Percentiles rank a stretch among this genome's conserved stretches.
Evolutionary conservation across 2,888 invertebrate species (phyloP).

Genomic region (Drosophila setosimentum): DNA sequence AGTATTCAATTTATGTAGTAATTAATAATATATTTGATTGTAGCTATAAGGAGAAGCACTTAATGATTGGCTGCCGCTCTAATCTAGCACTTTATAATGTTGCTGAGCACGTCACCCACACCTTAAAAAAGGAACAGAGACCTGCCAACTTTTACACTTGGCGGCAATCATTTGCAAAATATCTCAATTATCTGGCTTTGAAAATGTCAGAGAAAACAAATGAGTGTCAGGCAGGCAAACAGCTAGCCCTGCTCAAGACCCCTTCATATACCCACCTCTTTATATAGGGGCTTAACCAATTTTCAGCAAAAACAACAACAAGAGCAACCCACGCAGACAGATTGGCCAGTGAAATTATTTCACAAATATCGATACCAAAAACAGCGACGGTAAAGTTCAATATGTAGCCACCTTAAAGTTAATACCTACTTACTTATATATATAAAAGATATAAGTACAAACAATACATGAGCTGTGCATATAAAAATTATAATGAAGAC

Average conservation of each 20-base stretch:
- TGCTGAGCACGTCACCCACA: not conserved
- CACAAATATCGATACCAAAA: conserved; percentile 43
- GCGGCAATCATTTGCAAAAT: conserved; percentile 60
- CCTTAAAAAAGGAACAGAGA: not conserved
- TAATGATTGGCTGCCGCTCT: not conserved
- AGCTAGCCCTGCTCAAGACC: conserved; percentile 39
- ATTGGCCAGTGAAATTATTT: conserved; percentile 72
- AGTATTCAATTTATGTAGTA: conserved; percentile 37
- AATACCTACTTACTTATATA: conserved; percentile 28
- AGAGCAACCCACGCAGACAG: conserved; percentile 54
- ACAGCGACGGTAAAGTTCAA: conserved; percentile 16
- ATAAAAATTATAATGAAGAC: conserved; percentile 79
- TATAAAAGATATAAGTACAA: conserved; percentile 15
- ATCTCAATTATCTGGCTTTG: conserved; percentile 62
- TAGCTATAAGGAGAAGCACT: conserved; percentile 7
- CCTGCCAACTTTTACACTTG: conserved; percentile 52
- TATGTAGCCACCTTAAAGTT: conserved; percentile 15
- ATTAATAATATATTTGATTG: conserved; percentile 27
- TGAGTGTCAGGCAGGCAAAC: conserved; percentile 52
- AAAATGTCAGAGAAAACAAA: conserved; percentile 65
- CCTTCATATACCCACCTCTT: conserved; percentile 34
- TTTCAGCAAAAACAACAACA: conserved; percentile 33
- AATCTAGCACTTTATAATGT: conserved; percentile 18
- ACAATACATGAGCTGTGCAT: conserved; percentile 54
- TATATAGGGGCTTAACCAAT: conserved; percentile 68